Base-by-base conservation (phyloP, 2,888 invertebrate species). In the Idaea biselata region DNA sequence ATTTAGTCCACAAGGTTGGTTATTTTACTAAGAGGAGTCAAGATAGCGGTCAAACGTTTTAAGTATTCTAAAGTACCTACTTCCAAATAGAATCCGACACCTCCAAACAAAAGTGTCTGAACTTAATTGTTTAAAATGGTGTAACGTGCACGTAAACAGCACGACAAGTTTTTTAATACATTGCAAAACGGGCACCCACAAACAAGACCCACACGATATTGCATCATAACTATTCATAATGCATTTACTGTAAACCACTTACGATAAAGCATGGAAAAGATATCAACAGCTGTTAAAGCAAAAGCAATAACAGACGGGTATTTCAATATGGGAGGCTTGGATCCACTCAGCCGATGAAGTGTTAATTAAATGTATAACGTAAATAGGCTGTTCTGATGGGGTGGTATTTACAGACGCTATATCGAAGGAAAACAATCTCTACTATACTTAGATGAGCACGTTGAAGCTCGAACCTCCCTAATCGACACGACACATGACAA, bases 391-490 rank as follows among this genome's bases (percentile, higher is more conserved):
- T 69, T 71, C 71, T 69, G 73, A 74, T 74, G 81, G 77, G 74
- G 79, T 73, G 78, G 74, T 88, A 84, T 88, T 88, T 87, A 86
- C 87, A 81, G 77, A 84, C 77, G 75, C 87, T 87, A 14, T 87
- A 88, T 83, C 79, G 79, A 80, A 80, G 75, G 77, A 83, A 86
- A 88, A 86, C 84, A 88, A 85, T 83, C 79, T 81, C 74, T 81
- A 82, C 78, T 78, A 74, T 71, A 83, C 85, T 86, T 82, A 83
- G 76, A 74, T 60, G 70, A 67, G 65, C 71, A 68, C 68, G 67
- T 67, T 65, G 63, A 61, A 73, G 70, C 67, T 65, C 63, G 59
- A 67, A 66, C 61, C 63, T 14, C 63, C 67, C 60, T 64, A 65
- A 59, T 66, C 67, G 79, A 74, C 73, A 79, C 75, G 83, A 83